phyloP scores from a whole-genome alignment of 2,113 vertebrate species.

The Pipra filicauda region DNA sequence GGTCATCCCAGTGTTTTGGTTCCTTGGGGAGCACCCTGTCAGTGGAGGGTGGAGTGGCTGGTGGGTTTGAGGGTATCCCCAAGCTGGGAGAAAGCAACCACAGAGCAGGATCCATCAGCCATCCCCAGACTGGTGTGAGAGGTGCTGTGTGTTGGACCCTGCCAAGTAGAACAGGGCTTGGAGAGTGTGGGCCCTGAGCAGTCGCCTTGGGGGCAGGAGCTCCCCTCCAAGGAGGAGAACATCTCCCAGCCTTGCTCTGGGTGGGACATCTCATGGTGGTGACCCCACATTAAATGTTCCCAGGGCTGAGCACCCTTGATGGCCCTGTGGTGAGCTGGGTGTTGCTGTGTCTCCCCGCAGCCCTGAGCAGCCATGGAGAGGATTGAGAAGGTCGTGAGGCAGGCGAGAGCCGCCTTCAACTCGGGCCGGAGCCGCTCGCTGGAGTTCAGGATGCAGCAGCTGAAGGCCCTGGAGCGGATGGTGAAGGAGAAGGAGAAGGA shows the following conservation, averaged over 20 bases:
- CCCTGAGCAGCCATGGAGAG: not conserved
- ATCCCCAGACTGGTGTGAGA: not conserved
- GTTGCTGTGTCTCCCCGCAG: not conserved
- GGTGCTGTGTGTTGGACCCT: not conserved
- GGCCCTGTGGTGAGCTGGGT: not conserved
- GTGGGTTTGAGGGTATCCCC: not conserved
- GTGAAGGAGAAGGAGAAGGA: not conserved
- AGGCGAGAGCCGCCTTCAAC: not conserved
- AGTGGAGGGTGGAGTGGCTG: not conserved
- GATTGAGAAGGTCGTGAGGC: not conserved
- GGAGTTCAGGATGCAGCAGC: not conserved
- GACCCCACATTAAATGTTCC: no score
- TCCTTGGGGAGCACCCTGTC: not conserved
- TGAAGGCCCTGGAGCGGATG: not conserved
- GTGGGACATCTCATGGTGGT: not conserved
- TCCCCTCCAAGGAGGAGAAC: not conserved
- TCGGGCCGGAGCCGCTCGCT: not conserved
- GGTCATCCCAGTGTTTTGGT: no score
- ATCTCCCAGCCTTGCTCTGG: not conserved
- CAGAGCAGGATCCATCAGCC: not conserved
- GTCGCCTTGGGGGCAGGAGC: rapidly evolving
- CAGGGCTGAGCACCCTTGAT: not conserved
- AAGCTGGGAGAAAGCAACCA: not conserved
- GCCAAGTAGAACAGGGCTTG: rapidly evolving
- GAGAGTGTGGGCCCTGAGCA: not conserved